Evolutionary conservation across 2,888 invertebrate genomes (phyloP).

Genomic region (Ischnus inquisitorius): DNA sequence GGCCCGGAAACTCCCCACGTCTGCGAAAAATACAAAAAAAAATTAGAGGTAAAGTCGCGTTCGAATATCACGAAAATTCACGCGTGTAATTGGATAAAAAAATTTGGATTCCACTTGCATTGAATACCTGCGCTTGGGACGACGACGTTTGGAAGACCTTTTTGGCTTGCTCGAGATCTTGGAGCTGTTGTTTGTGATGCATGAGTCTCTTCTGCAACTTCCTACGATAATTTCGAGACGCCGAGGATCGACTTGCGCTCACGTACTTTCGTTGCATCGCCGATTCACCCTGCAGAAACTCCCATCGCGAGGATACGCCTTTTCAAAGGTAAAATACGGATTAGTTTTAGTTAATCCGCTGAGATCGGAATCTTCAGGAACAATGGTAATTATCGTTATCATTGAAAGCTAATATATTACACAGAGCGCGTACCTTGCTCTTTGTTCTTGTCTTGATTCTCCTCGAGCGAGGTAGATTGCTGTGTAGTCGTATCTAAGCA

Average conservation of each 20-base stretch:
- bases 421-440: conserved; percentile 79
- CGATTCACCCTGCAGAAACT: conserved; percentile 94
- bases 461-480: conserved; percentile 77
- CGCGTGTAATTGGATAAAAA: neutral
- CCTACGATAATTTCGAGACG: conserved; percentile 88
- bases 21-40: conserved; percentile 73
- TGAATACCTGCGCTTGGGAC: conserved; percentile 82
- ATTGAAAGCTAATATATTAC: neutral
- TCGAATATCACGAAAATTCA: neutral
- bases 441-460: conserved; percentile 82
- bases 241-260: conserved; percentile 80
- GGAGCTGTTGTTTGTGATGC: conserved; percentile 89
- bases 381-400: neutral
- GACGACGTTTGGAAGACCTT: conserved; percentile 88
- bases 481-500: conserved; percentile 87
- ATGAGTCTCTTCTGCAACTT: conserved; percentile 91
- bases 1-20: conserved; percentile 85
- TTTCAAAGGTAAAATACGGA: conserved; percentile 41
- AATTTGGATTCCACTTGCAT: conserved; percentile 23
- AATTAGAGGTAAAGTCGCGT: neutral
- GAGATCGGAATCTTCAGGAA: neutral
- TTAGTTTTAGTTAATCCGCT: conserved; percentile 48
- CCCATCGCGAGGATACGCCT: conserved; percentile 90
- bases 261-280: conserved; percentile 86
- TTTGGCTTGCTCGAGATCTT: conserved; percentile 90